A percentile compares a stretch with the other conserved stretches of the same genome.
Conservation (phyloP, 2,113 vertebrate species). For the Verasper variegatus region DNA sequence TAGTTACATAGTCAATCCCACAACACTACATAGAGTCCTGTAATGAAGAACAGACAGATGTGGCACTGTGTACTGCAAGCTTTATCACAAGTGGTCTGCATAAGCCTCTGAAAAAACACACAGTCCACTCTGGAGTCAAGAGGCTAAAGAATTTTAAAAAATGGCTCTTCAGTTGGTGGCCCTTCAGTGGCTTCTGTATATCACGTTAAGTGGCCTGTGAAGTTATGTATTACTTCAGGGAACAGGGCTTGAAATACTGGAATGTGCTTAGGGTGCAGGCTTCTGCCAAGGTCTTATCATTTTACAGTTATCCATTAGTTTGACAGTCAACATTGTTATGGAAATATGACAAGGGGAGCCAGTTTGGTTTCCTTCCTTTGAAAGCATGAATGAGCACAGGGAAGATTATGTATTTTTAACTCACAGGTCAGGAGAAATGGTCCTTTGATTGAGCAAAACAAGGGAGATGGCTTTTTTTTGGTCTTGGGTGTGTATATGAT, state of each 20-base stretch:
- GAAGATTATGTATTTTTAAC: neutral
- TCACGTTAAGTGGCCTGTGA: neutral
- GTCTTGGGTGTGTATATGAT: neutral
- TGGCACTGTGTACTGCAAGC: neutral
- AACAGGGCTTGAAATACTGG: neutral
- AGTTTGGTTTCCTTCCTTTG: neutral
- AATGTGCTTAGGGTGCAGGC: neutral
- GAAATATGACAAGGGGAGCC: neutral
- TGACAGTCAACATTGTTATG: neutral
- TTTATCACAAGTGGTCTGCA: slow-evolving; percentile 19
- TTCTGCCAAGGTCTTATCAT: slow-evolving; percentile 1
- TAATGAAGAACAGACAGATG: neutral
- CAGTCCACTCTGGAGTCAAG: slow-evolving; percentile 20
- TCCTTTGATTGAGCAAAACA: neutral
- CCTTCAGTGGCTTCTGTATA: slow-evolving; percentile 7
- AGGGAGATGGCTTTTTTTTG: neutral
- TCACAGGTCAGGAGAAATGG: neutral
- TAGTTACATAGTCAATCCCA: neutral
- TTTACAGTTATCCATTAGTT: neutral
- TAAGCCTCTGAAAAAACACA: slow-evolving; percentile 26
- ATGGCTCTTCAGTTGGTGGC: neutral
- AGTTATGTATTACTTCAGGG: neutral
- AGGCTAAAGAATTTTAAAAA: slow-evolving; percentile 5
- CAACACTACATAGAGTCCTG: slow-evolving; percentile 20
- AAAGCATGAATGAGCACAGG: neutral